Evolutionary conservation across 2,888 invertebrate genomes (phyloP).

Genomic region (Dichetophora obliterata): DNA sequence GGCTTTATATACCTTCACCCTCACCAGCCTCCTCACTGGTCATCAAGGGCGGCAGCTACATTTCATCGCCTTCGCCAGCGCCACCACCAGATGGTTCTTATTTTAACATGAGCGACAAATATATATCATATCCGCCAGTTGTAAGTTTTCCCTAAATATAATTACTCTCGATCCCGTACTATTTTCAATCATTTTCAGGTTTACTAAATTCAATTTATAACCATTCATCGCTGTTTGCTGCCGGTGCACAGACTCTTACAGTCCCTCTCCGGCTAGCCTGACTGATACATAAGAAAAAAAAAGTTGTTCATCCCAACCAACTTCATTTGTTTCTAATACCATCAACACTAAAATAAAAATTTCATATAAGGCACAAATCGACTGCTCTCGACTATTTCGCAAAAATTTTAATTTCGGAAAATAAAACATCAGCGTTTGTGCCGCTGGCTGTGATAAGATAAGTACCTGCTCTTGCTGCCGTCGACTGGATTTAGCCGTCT

Average conservation of each 20-base stretch:
- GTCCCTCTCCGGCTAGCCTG: background rate
- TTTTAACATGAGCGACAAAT: slow-evolving; percentile 68
- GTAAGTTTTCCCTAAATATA: slow-evolving; percentile 55
- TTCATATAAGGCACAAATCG: background rate
- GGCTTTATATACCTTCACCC: slow-evolving; percentile 66
- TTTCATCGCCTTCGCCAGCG: slow-evolving; percentile 67
- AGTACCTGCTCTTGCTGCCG: slow-evolving; percentile 61
- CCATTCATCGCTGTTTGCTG: background rate
- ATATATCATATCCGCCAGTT: slow-evolving; percentile 67
- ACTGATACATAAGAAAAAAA: background rate
- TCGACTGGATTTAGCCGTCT: slow-evolving; percentile 17
- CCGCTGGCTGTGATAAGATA: slow-evolving; percentile 66
- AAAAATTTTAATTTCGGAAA: background rate
- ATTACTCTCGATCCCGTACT: too few relatives aligned
- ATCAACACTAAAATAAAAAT: background rate
- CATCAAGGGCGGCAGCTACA: slow-evolving; percentile 67
- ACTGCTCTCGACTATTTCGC: background rate
- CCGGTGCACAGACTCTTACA: background rate
- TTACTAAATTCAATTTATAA: slow-evolving; percentile 15
- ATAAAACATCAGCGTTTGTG: slow-evolving; percentile 52
- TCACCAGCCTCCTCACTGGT: slow-evolving; percentile 66
- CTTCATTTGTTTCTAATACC: background rate
- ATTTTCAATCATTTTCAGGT: slow-evolving; percentile 12
- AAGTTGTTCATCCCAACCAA: background rate
- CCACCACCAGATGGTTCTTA: slow-evolving; percentile 67